These are phyloP conservation scores for Geotrupes spiniger DNA, from an alignment of 2,888 invertebrate genomes.

Conservation along the genomic window DNA sequence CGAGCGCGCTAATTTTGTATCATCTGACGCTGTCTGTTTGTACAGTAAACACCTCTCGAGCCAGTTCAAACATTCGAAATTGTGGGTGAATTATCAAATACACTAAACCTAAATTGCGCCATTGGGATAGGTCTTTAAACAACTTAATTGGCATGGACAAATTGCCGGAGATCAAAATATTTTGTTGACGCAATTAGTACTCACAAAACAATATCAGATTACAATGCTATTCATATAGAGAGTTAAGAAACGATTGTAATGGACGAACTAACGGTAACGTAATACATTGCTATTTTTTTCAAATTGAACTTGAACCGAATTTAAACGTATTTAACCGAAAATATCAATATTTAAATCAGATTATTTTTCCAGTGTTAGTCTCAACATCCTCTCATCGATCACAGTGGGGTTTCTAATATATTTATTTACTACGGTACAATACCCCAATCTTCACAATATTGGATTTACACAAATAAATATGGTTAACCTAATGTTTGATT, in stretches of 20 bases:
- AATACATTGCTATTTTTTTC: background rate
- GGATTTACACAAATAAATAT: constrained; percentile 28
- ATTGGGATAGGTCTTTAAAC: constrained; percentile 22
- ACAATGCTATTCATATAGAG: no score
- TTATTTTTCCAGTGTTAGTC: constrained; percentile 30
- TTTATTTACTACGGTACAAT: constrained; percentile 30
- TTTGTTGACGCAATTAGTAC: no score
- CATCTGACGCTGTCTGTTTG: constrained; percentile 45
- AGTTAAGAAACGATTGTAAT: no score
- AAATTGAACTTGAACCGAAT: constrained; percentile 18
- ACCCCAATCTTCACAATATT: constrained; percentile 32
- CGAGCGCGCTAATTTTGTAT: constrained; percentile 39
- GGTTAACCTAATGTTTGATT: constrained; percentile 28
- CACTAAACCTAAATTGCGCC: constrained; percentile 13
- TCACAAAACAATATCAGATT: no score
- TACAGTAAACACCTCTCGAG: constrained; percentile 46
- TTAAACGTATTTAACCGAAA: constrained; percentile 26
- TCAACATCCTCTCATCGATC: constrained; percentile 29
- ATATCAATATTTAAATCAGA: constrained; percentile 29
- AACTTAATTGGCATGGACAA: constrained; percentile 23
- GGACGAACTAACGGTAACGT: no score
- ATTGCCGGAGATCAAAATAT: constrained; percentile 10
- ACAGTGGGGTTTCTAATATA: constrained; percentile 24
- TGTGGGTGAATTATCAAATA: constrained; percentile 34
- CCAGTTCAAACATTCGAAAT: constrained; percentile 46